Percentiles rank a stretch among this genome's conserved stretches.
These are phyloP conservation scores for Arion vulgaris DNA, from an alignment of 1,140 invertebrate species.

Conservation along the genomic window DNA sequence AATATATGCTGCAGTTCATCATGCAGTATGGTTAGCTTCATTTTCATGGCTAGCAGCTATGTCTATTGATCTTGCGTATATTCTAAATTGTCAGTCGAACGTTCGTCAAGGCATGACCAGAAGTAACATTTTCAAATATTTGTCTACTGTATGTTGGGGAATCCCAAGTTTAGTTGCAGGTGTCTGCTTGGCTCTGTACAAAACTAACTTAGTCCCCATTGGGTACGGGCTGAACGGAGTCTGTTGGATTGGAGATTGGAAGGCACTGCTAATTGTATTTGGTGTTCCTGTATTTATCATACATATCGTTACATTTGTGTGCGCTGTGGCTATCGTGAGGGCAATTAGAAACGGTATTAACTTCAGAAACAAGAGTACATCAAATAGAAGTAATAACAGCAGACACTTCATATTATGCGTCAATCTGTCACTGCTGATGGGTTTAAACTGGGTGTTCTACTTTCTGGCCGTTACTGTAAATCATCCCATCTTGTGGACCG, in stretches of 20 bases:
- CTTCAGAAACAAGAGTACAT: constrained; percentile 50
- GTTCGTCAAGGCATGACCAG: neutral
- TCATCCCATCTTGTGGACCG: constrained; percentile 41
- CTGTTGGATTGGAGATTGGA: constrained; percentile 69
- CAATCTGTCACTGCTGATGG: constrained; percentile 69
- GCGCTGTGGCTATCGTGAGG: constrained; percentile 58
- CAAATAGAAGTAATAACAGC: constrained; percentile 43
- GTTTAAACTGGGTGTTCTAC: constrained; percentile 64
- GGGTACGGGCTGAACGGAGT: constrained; percentile 30
- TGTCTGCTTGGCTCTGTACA: constrained; percentile 6
- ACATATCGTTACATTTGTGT: constrained; percentile 52
- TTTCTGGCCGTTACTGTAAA: constrained; percentile 51
- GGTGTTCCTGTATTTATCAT: constrained; percentile 57
- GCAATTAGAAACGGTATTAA: constrained; percentile 68
- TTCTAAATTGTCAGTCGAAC: constrained; percentile 65
- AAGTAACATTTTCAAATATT: neutral
- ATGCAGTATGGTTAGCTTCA: constrained; percentile 74
- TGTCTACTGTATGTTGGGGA: neutral
- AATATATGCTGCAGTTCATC: constrained; percentile 70
- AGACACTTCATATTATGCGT: constrained; percentile 73
- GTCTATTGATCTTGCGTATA: constrained; percentile 78
- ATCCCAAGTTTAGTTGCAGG: constrained; percentile 7
- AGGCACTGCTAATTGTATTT: constrained; percentile 55
- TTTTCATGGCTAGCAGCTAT: constrained; percentile 77
- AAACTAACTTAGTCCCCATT: neutral